Evolutionary conservation across 2,113 vertebrate species (phyloP).

Genomic region (Puntigrus tetrazona): DNA sequence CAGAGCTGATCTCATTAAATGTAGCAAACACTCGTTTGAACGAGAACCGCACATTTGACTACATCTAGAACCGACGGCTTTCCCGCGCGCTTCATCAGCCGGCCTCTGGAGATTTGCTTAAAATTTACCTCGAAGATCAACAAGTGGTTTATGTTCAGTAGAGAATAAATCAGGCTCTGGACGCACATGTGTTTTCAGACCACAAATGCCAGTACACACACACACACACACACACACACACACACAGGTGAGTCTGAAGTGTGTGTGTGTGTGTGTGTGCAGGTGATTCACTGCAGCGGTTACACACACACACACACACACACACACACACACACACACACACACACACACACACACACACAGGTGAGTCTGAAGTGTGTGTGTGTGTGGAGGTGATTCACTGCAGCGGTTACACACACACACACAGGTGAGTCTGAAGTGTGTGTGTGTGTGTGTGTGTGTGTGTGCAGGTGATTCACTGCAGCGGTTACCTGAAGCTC

Average conservation of each 20-base stretch:
- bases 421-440: too few species aligned
- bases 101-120: conserved; percentile 50
- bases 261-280: too few species aligned
- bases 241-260: too few species aligned
- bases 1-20: neutral
- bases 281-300: too few species aligned
- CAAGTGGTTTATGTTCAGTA: conserved; percentile 55
- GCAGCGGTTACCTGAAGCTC: conserved; percentile 94
- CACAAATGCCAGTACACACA: too few species aligned
- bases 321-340: too few species aligned
- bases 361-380: neutral
- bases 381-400: too few species aligned
- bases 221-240: too few species aligned
- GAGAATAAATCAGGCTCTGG: conserved; percentile 53
- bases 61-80: neutral
- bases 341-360: too few species aligned
- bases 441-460: neutral
- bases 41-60: neutral
- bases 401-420: too few species aligned
- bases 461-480: conserved; percentile 87
- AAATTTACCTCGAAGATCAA: conserved; percentile 58
- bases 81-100: neutral
- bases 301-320: too few species aligned
- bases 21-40: neutral
- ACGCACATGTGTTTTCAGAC: too few species aligned